A percentile compares a stretch with the other conserved stretches of the same genome.
phyloP scores from a whole-genome alignment of 2,888 invertebrate species.

The Pilophorus perplexus region DNA sequence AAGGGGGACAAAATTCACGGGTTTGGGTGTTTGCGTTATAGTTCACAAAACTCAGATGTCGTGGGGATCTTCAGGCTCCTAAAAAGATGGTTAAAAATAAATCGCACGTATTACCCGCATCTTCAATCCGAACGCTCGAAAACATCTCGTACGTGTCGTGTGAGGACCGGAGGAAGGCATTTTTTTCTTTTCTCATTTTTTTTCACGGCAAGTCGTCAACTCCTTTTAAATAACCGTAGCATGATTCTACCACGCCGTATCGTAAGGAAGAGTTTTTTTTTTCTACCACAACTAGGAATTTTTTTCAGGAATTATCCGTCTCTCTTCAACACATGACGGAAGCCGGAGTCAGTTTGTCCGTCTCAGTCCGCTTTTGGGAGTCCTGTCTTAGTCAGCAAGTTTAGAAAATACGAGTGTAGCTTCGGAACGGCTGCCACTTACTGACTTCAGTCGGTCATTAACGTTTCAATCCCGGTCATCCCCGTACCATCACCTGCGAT shows the following conservation, averaged over 20 bases:
- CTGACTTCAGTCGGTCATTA: conserved; percentile 31
- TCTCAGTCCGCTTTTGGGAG: too few species aligned
- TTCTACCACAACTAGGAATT: too few species aligned
- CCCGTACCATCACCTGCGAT: conserved; percentile 15
- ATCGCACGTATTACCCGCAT: conserved; percentile 29
- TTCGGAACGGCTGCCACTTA: conserved; percentile 22
- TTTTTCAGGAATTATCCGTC: conserved; percentile 16
- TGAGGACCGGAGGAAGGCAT: background rate
- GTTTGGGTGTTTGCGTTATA: too few species aligned
- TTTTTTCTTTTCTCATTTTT: too few species aligned
- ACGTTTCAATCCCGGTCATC: conserved; percentile 36
- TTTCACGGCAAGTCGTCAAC: conserved; percentile 28
- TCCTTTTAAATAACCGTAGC: conserved; percentile 37
- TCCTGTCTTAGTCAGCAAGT: conserved; percentile 32
- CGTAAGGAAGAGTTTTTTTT: background rate
- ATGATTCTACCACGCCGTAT: conserved; percentile 22
- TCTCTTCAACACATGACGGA: conserved; percentile 4
- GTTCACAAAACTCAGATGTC: too few species aligned
- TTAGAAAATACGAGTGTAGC: conserved; percentile 35
- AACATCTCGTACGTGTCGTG: conserved; percentile 22
- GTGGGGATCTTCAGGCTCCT: too few species aligned
- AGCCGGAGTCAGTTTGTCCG: too few species aligned
- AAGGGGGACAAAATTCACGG: too few species aligned
- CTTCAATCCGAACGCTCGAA: background rate
- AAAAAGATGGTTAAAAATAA: background rate